These are phyloP conservation scores for Drosophila ficusphila DNA, from an alignment of 1,140 invertebrate genomes.

Conservation along the genomic window DNA sequence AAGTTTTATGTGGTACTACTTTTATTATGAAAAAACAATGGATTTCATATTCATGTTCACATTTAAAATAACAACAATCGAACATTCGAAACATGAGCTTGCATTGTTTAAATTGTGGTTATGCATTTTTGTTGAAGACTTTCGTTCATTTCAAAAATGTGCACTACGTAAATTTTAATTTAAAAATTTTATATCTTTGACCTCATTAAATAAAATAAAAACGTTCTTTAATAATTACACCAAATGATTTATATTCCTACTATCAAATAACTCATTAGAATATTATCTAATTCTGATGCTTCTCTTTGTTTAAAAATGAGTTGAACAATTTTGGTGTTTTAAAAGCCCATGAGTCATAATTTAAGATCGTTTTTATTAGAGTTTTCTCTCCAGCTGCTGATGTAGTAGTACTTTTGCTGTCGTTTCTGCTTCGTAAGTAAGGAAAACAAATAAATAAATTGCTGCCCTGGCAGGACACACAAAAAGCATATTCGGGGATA, in stretches of 20 bases:
- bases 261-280: too few relatives aligned
- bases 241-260: too few relatives aligned
- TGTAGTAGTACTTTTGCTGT: constrained; percentile 19
- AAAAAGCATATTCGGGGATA: neutral
- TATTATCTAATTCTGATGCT: neutral
- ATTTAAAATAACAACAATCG: too few relatives aligned
- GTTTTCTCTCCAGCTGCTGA: neutral
- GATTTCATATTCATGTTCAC: too few relatives aligned
- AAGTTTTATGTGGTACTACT: neutral
- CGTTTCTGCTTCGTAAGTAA: constrained; percentile 19
- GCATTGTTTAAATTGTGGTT: too few relatives aligned
- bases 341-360: constrained; percentile 6
- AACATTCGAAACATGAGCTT: too few relatives aligned
- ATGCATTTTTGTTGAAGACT: too few relatives aligned
- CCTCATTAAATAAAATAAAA: too few relatives aligned
- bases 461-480: neutral
- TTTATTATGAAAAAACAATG: neutral
- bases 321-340: constrained; percentile 8
- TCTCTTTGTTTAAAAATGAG: neutral
- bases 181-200: too few relatives aligned
- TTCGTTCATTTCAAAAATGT: too few relatives aligned
- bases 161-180: too few relatives aligned
- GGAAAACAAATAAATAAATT: constrained; percentile 47
- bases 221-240: too few relatives aligned
- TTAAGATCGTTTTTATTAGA: constrained; percentile 29